Evolutionary conservation across 1,140 invertebrate species (phyloP), one percentile per base, ranked within the genome.

Genomic region (Macrobrachium rosenbergii): DNA sequence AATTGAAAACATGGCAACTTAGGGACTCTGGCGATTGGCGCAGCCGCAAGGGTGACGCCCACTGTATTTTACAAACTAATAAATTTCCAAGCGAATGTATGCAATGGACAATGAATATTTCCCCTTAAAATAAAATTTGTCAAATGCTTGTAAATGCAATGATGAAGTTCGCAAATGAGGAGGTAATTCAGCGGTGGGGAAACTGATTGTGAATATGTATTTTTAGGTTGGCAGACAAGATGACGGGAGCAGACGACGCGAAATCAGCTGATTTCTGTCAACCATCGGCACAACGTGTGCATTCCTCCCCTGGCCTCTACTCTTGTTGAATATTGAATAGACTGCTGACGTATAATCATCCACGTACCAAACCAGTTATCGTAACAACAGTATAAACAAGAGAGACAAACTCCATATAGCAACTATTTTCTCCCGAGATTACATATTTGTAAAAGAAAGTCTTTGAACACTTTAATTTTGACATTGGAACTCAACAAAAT

Each of bases 261-360:
- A 62, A 75, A 88, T 88, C 86, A 88, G 86, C 86, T 88, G 86
- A 88, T 88, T 77, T 77, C 86, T 88, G 86, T 88, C 86, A 88
- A 72, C 64, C 73, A 67, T 84, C 83, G 28, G 28, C 28, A 79
- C 14, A 23, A 28, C 60, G 14, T 45, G n/a, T 17, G 23, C 23
- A 58, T 19, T 67, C 43, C 43, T n/a, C 12, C 59, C 72, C 52
- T 58, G 16, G 73, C 16, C 63, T 81, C 69, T 28, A 80, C 78
- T 37, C 28, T 37, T 37, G 58, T 80, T 58, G 59, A 37, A 28
- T 37, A 28, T 10, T 16, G 8, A 14, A 21, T 23, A 21, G 5
- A 2, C 5, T 37, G 28, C 12, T 81, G 23, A 17, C 60, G 7
- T 17, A 45, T 16, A 78, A 3, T 16, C n/a, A 19, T 37, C 5